Base-by-base conservation (phyloP, 2,888 invertebrate species). In the Lobophora halterata region DNA sequence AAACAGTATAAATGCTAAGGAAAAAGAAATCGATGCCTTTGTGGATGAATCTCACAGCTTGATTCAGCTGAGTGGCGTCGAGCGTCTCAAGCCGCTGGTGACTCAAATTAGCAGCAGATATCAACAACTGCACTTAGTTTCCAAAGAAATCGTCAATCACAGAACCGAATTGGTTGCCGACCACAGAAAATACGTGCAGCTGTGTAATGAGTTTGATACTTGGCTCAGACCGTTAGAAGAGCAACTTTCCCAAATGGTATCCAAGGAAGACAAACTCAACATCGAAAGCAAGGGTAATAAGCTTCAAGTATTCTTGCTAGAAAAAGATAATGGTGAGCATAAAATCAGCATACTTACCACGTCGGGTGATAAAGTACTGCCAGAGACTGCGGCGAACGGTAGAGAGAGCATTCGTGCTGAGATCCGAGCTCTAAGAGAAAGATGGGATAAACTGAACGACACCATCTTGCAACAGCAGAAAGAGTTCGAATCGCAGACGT, bases 371-470 rank as follows among this genome's bases (percentile, higher is more conserved):
- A 93, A 94, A 70, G 91, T 98, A n/a, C 90, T 97, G 45, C 95
- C 97, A 0, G 96, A 97, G 73, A 98, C 97, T 1, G 95, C 97
- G 5, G 93, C 97, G 0, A 92, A 93, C 55, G 98, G 98, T 0
- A 90, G 98, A 46, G 98, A 98, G 73, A 91, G 90, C 32, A 93
- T 98, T 36, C 90, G 98, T n/a, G 91, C 93, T 51, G 95, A 97
- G 70, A 83, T 97, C 38, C 90, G 96, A 60, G 88, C 90, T 12
- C 90, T 95, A 7, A 90, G 96, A 57, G 95, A 96, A 65, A 89
- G 95, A 64, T 97, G 97, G 96, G 97, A 98, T 61, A 91, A 90
- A 68, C 86, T 97, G 0, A 93, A 94, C 48, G 96, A 95, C 63
- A 93, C 93, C 11, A 93, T 97, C 29, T 88, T 92, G 14, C 93